Evolutionary conservation across 2,888 invertebrate genomes (phyloP).

Genomic region (Thereva nobilitata): DNA sequence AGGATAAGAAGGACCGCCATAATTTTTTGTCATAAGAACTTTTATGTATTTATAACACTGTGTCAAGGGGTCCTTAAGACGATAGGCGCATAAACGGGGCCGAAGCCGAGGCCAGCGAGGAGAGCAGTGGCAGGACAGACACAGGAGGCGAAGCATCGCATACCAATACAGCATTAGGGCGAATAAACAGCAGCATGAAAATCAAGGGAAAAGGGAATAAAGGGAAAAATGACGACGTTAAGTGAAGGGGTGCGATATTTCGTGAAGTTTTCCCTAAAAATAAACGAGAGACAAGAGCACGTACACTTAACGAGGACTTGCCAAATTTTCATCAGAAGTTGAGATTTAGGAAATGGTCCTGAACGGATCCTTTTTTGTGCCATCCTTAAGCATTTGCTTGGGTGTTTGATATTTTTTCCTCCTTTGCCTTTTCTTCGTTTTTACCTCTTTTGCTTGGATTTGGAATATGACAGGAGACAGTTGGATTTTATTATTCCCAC

Average conservation of each 20-base stretch:
- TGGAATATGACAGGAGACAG: constrained; percentile 13
- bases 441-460: background rate
- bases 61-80: constrained; percentile 27
- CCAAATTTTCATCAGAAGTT: constrained; percentile 5
- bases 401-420: background rate
- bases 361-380: constrained; percentile 1
- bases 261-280: constrained; percentile 10
- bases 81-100: constrained; percentile 18
- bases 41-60: constrained; percentile 31
- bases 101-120: background rate
- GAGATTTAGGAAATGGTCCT: constrained; percentile 5
- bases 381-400: no score
- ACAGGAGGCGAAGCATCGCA: no score
- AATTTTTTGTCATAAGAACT: constrained; percentile 23
- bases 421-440: background rate
- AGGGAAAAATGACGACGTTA: background rate
- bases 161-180: background rate
- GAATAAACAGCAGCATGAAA: background rate
- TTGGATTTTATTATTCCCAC: constrained; percentile 15
- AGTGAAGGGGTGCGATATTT: constrained; percentile 11
- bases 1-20: constrained; percentile 15
- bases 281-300: constrained; percentile 10
- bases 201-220: background rate
- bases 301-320: constrained; percentile 9
- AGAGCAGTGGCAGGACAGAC: background rate